phyloP scores from a whole-genome alignment of 2,113 vertebrate genomes.

The Cygnus buccinator region DNA sequence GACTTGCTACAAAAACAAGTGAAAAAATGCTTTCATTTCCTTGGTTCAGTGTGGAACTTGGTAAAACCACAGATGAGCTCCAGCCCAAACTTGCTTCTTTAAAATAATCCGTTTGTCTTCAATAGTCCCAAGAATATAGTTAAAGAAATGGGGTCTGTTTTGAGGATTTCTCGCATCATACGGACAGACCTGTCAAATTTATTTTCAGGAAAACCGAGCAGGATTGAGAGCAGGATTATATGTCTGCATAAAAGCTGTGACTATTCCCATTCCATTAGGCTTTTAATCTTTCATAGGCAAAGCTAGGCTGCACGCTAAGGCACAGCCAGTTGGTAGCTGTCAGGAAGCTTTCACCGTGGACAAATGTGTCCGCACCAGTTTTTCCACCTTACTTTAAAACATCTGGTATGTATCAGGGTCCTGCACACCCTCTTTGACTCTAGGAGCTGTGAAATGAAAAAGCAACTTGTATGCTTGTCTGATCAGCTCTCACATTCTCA shows the following conservation, averaged over 20 bases:
- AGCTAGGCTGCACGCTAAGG: background rate
- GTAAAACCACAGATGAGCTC: background rate
- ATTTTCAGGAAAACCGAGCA: background rate
- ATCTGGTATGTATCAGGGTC: constrained; percentile 38
- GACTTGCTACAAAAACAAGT: background rate
- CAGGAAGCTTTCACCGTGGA: background rate
- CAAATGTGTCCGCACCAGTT: background rate
- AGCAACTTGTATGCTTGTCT: constrained; percentile 58
- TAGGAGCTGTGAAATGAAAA: constrained; percentile 57
- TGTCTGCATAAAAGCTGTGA: background rate
- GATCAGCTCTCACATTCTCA: constrained; percentile 36
- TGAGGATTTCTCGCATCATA: background rate
- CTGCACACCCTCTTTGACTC: background rate
- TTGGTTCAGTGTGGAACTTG: background rate
- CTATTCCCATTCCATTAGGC: background rate
- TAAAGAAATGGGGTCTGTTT: background rate
- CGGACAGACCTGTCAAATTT: background rate
- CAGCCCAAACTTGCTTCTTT: background rate
- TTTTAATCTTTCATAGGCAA: background rate
- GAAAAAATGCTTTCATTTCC: background rate
- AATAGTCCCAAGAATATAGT: background rate
- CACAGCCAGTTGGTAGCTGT: background rate
- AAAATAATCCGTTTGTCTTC: background rate
- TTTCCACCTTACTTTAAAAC: constrained; percentile 37
- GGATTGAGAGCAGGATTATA: background rate